phyloP scores from a whole-genome alignment of 2,888 invertebrate species.

The Abrostola triplasia region DNA sequence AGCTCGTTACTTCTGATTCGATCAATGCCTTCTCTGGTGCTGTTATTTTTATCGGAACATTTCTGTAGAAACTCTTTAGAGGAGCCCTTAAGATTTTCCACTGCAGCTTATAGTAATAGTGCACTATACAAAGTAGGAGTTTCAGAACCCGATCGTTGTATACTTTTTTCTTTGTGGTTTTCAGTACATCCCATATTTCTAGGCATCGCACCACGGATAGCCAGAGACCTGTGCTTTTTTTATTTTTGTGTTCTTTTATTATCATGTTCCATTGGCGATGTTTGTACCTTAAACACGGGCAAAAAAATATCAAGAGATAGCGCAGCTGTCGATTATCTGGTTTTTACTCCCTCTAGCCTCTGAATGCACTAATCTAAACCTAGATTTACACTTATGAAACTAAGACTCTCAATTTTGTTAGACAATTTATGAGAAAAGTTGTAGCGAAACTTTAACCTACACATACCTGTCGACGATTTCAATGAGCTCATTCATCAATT shows the following conservation, averaged over 20 bases:
- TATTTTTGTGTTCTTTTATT: slow-evolving; percentile 71
- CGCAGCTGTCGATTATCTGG: too few relatives aligned
- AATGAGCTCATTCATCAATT: slow-evolving; percentile 71
- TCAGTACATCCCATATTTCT: slow-evolving; percentile 78
- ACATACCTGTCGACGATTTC: slow-evolving; percentile 70
- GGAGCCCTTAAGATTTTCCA: slow-evolving; percentile 26
- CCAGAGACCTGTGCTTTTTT: slow-evolving; percentile 71
- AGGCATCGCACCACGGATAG: slow-evolving; percentile 69
- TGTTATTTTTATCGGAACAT: slow-evolving; percentile 43
- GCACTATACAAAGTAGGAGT: slow-evolving; percentile 72
- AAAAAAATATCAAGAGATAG: slow-evolving; percentile 1
- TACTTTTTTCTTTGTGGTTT: slow-evolving; percentile 63
- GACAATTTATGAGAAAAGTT: not conserved
- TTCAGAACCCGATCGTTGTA: slow-evolving; percentile 67
- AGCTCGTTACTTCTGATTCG: slow-evolving; percentile 63
- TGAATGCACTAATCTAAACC: not conserved
- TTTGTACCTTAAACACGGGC: slow-evolving; percentile 65
- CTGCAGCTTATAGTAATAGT: slow-evolving; percentile 62
- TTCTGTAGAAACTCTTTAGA: not conserved
- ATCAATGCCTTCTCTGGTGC: slow-evolving; percentile 66
- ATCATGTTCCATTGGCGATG: slow-evolving; percentile 81
- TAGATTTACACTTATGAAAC: not conserved
- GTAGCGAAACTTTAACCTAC: slow-evolving; percentile 1
- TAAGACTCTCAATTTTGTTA: too few relatives aligned
- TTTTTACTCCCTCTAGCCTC: too few relatives aligned